phyloP scores from a whole-genome alignment of 2,888 invertebrate species.

The Ypsolopha sequella region DNA sequence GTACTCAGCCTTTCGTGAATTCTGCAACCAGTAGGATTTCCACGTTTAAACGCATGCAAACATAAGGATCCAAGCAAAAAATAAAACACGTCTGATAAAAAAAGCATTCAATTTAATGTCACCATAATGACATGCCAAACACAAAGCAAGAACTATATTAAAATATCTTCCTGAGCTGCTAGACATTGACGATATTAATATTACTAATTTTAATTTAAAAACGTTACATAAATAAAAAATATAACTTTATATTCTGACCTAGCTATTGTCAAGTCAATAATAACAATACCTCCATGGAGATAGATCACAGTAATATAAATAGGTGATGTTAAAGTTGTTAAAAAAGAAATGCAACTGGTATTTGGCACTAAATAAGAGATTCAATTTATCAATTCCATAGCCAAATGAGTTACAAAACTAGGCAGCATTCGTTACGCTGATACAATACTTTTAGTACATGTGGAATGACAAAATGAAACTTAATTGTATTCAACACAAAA shows the following conservation, averaged over 20 bases:
- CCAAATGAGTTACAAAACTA: not conserved
- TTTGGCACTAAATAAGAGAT: conserved; percentile 61
- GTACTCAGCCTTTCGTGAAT: conserved; percentile 29
- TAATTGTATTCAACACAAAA: conserved; percentile 27
- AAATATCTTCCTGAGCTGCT: conserved; percentile 41
- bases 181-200: conserved; percentile 36
- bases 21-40: conserved; percentile 61
- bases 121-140: conserved; percentile 58
- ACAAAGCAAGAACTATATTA: conserved; percentile 51
- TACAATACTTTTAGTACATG: not conserved
- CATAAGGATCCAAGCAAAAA: conserved; percentile 25
- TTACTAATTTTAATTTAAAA: conserved; percentile 56
- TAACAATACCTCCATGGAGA: conserved; percentile 35
- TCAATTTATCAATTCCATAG: conserved; percentile 24
- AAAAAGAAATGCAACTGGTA: conserved; percentile 30
- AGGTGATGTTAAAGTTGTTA: conserved; percentile 22
- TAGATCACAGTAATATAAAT: conserved; percentile 50
- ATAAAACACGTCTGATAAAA: conserved; percentile 45
- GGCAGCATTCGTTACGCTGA: not conserved
- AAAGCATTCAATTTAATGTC: conserved; percentile 69
- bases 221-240: conserved; percentile 56
- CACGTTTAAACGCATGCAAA: conserved; percentile 45
- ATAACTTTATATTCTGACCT: conserved; percentile 16
- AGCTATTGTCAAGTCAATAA: conserved; percentile 40
- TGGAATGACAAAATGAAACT: conserved; percentile 43